Percentiles rank a stretch among this genome's conserved stretches.
phyloP scores from a whole-genome alignment of 2,797 vertebrate genomes.

The Oceanodroma leucorhoa region DNA sequence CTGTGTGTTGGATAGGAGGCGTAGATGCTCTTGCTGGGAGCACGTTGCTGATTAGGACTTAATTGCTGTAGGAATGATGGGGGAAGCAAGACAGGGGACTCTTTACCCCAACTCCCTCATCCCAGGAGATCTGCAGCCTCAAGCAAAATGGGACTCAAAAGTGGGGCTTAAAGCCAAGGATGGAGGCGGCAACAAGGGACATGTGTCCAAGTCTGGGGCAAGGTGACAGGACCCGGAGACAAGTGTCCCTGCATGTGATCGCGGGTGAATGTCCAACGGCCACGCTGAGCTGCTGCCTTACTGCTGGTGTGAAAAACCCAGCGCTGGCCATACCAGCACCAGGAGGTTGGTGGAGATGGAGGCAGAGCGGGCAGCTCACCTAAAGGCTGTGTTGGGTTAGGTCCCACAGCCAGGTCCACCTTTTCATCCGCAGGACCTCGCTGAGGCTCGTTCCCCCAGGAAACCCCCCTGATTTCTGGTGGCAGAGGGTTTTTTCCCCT shows the following conservation, averaged over 20 bases:
- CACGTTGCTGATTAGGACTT: rapidly evolving
- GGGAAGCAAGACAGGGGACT: neutral
- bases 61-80: neutral
- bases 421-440: rapidly evolving
- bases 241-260: rapidly evolving
- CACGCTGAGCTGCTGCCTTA: neutral
- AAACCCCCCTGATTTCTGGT: neutral
- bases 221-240: neutral
- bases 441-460: neutral
- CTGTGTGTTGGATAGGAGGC: neutral
- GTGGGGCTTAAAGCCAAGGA: neutral
- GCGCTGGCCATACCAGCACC: rapidly evolving
- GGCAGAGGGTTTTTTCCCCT: neutral
- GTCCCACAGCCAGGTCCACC: neutral
- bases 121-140: neutral
- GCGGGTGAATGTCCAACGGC: rapidly evolving
- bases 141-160: neutral
- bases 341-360: neutral
- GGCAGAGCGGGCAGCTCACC: neutral
- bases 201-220: neutral
- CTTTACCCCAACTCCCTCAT: neutral
- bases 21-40: neutral
- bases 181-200: neutral
- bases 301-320: neutral
- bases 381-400: neutral